Conservation (phyloP, 1,140 invertebrate species). For the Drosophila nasuta region DNA sequence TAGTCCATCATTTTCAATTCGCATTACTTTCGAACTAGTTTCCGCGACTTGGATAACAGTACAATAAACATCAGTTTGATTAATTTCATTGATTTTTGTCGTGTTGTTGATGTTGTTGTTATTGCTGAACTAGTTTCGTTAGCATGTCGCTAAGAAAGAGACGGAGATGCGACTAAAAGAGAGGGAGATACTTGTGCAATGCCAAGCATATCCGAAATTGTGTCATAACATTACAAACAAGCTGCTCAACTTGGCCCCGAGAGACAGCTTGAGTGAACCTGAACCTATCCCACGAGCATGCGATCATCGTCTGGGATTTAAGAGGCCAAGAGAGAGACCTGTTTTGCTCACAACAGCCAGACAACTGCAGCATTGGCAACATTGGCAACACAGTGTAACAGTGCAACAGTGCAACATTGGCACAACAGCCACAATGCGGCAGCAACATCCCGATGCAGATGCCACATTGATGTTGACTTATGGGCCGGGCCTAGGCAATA, state of each 20-base stretch:
- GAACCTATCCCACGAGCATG: slow-evolving; percentile 69
- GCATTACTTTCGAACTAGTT: slow-evolving; percentile 28
- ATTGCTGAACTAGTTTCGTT: slow-evolving; percentile 33
- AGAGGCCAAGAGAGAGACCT: slow-evolving; percentile 47
- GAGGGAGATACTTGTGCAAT: slow-evolving; percentile 19
- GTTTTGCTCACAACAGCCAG: slow-evolving; percentile 44
- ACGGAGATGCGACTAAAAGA: background rate
- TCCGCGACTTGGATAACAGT: slow-evolving; percentile 22
- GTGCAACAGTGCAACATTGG: slow-evolving; percentile 11
- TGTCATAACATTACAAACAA: slow-evolving; percentile 77
- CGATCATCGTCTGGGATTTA: slow-evolving; percentile 40
- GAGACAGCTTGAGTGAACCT: slow-evolving; percentile 51
- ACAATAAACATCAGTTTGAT: slow-evolving; percentile 32
- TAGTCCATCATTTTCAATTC: background rate
- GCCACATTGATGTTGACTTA: slow-evolving; percentile 63
- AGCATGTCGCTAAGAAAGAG: slow-evolving; percentile 6
- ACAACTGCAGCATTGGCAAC: slow-evolving; percentile 26
- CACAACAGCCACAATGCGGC: slow-evolving; percentile 44
- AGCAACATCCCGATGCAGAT: slow-evolving; percentile 40
- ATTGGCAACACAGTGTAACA: slow-evolving; percentile 9
- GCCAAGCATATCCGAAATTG: slow-evolving; percentile 54
- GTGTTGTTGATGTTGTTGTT: background rate
- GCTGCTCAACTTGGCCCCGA: slow-evolving; percentile 51
- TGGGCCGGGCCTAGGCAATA: slow-evolving; percentile 48
- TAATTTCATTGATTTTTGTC: slow-evolving; percentile 24